Evolutionary conservation across 2,113 vertebrate species (phyloP).

Genomic region (Poeciliopsis turrubarensis): DNA sequence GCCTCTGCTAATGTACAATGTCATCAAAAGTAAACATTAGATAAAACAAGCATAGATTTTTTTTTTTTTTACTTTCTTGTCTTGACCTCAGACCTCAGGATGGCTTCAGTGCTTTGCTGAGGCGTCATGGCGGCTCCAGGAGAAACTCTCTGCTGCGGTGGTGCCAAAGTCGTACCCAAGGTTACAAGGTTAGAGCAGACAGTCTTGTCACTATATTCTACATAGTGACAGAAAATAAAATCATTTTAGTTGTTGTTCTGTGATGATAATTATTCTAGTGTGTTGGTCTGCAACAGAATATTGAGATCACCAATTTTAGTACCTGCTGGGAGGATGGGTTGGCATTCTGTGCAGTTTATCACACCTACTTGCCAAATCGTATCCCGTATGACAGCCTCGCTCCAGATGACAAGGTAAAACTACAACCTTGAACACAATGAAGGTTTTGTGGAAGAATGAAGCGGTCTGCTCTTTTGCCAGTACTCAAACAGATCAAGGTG

Average conservation of each 20-base stretch:
- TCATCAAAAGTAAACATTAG: neutral
- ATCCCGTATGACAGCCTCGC: slow-evolving; percentile 71
- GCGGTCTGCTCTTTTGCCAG: too few species aligned
- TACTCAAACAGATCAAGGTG: neutral
- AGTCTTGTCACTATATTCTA: neutral
- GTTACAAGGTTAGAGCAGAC: slow-evolving; percentile 72
- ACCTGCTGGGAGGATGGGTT: slow-evolving; percentile 81
- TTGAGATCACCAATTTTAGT: slow-evolving; percentile 83
- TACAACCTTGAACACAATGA: neutral
- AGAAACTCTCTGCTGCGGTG: slow-evolving; percentile 80
- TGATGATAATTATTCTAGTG: neutral
- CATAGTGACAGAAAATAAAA: neutral
- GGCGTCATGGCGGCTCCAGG: slow-evolving; percentile 78
- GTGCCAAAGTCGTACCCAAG: slow-evolving; percentile 76
- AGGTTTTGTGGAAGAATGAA: neutral
- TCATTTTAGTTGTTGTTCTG: neutral
- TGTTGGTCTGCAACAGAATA: slow-evolving; percentile 65
- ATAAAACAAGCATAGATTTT: neutral
- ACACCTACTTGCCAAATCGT: slow-evolving; percentile 73
- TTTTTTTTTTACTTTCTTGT: neutral
- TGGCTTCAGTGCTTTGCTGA: slow-evolving; percentile 72
- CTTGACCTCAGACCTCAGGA: slow-evolving; percentile 64
- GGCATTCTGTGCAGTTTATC: slow-evolving; percentile 79
- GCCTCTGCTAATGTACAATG: neutral
- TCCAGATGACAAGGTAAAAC: slow-evolving; percentile 66